Evolutionary conservation across 2,888 invertebrate genomes (phyloP).

Genomic region (Aelia acuminata): DNA sequence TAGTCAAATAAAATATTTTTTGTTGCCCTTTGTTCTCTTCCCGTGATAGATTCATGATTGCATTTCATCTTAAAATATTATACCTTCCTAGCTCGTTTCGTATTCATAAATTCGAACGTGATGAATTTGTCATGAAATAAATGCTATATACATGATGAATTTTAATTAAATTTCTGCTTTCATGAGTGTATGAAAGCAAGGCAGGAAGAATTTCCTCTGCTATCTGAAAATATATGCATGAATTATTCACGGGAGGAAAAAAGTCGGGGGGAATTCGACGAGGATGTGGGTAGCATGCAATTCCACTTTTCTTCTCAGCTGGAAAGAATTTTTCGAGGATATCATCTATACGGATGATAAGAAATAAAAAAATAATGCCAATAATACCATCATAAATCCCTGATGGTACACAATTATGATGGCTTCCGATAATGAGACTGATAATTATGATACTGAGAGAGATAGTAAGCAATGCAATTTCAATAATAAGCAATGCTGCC

Average conservation of each 20-base stretch:
- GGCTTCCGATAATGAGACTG: no score
- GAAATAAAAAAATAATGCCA: not conserved
- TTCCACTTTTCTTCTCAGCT: slow-evolving; percentile 28
- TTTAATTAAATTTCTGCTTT: slow-evolving; percentile 21
- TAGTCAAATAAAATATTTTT: no score
- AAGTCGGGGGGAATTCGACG: not conserved
- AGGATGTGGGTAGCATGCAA: not conserved
- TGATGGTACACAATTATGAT: no score
- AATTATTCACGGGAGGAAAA: slow-evolving; percentile 21
- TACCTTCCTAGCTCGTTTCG: not conserved
- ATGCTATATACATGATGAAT: not conserved
- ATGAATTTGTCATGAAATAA: not conserved
- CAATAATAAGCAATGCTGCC: no score
- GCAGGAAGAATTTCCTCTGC: not conserved
- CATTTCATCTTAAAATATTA: no score
- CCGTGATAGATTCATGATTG: no score
- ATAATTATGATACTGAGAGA: no score
- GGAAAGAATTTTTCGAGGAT: slow-evolving; percentile 1
- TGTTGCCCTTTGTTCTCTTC: no score
- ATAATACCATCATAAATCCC: not conserved
- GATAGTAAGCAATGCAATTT: no score
- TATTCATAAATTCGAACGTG: not conserved
- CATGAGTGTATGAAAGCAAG: not conserved
- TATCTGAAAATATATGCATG: slow-evolving; percentile 5
- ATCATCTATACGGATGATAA: not conserved